Conservation (phyloP, 2,113 vertebrate species). For the Cervus canadensis region DNA sequence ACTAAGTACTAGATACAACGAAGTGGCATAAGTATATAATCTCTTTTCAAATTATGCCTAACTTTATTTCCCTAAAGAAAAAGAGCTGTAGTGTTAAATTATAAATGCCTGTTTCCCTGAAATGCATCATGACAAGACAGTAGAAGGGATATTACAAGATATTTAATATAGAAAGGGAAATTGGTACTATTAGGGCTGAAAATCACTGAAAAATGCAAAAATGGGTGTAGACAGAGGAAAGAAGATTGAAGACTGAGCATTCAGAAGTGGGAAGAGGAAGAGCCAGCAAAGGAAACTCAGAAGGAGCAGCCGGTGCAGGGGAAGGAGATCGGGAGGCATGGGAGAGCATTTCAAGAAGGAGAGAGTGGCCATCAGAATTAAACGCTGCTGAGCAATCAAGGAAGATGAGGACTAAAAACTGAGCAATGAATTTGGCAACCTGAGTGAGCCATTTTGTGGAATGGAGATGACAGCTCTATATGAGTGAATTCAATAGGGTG, state of each 20-base stretch:
- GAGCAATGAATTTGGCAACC: too few species aligned
- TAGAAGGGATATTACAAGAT: background rate
- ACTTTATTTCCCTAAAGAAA: background rate
- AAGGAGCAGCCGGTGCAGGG: background rate
- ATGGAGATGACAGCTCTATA: background rate
- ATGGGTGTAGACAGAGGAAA: background rate
- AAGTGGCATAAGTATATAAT: background rate
- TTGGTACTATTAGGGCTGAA: background rate
- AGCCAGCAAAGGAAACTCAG: background rate
- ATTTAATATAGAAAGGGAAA: background rate
- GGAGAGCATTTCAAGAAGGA: background rate
- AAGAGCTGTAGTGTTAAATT: background rate
- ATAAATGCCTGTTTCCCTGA: background rate
- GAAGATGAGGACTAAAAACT: background rate
- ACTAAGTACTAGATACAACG: background rate
- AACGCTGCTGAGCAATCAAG: background rate
- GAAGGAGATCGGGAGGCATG: background rate
- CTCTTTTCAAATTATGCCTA: background rate
- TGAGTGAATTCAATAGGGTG: background rate
- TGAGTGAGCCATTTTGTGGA: background rate
- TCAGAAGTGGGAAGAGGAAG: background rate
- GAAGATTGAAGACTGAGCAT: background rate
- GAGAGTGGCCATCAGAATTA: background rate
- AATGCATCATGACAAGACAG: background rate
- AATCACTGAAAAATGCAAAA: background rate